Evolutionary conservation across 2,888 invertebrate genomes (phyloP), one percentile per base, ranked within the genome.

Genomic region (Argynnis bischoffii): DNA sequence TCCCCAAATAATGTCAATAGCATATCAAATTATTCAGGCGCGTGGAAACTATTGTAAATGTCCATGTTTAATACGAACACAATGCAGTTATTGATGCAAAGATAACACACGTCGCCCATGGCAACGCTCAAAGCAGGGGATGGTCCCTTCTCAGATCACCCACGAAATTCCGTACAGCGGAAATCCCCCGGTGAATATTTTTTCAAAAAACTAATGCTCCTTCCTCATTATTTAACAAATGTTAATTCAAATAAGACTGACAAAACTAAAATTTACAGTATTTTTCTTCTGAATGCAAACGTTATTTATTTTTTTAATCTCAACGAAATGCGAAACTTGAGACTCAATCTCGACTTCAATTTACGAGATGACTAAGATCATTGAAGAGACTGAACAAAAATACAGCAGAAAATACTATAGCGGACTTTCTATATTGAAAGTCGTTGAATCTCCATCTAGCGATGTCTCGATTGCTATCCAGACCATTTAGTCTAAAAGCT

Each of bases 121-220:
- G 86, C 85, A 87, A 89, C 88, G 82, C 75, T 78, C 78, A 82
- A 78, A 75, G 75, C 74, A 77, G 85, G 88, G 88, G 86, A 83
- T 81, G 81, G 76, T 77, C 84, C 84, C 85, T 80, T 81, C 80
- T 77, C 67, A 68, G 74, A 77, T 86, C 84, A 84, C 86, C 84
- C 87, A 88, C 86, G 80, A 85, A 85, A 87, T 86, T 83, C 83
- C 78, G 78, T 82, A 70, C 79, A 74, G 73, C 73, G 90, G 90
- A 89, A 90, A 86, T 90, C 83, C 90, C 91, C 88, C 83, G 79
- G 81, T 83, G 83, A 75, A 85, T 71, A 78, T 84, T 86, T 88
- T 88, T 88, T 81, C 77, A 72, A 73, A 75, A 73, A 63, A 77
- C 76, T 55, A 46, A 54, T n/a, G 26, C 41, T 55, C 46, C 31